phyloP scores from a whole-genome alignment of 2,888 invertebrate species.

The Tortrix viridana region DNA sequence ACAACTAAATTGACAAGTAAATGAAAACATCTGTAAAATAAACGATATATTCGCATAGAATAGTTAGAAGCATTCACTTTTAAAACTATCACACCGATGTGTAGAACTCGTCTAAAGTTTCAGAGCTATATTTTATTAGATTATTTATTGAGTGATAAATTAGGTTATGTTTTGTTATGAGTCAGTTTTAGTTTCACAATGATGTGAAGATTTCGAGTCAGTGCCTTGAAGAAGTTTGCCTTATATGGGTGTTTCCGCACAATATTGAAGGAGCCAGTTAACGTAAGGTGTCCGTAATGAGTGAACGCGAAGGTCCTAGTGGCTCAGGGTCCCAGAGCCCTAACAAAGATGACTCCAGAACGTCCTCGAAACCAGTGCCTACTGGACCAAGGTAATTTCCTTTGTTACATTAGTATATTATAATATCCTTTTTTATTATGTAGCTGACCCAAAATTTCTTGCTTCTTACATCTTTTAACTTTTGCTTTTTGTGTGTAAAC shows the following conservation, averaged over 20 bases:
- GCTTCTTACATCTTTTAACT: too few relatives aligned
- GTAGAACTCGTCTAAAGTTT: conserved; percentile 15
- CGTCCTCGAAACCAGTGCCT: conserved; percentile 65
- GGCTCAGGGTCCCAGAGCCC: conserved; percentile 59
- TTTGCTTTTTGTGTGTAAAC: too few relatives aligned
- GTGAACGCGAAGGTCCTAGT: conserved; percentile 68
- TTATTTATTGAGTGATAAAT: conserved; percentile 54
- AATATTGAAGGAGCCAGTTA: conserved; percentile 51
- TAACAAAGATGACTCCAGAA: conserved; percentile 57
- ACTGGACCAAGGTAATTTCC: conserved; percentile 63
- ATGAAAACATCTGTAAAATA: conserved; percentile 59
- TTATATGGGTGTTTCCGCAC: conserved; percentile 16
- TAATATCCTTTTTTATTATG: conserved; percentile 18
- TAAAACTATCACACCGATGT: conserved; percentile 24
- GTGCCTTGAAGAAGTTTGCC: conserved; percentile 58
- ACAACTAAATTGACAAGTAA: conserved; percentile 76
- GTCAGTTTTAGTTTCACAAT: conserved; percentile 58
- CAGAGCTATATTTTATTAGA: conserved; percentile 7
- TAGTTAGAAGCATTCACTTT: conserved; percentile 22
- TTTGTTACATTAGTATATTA: not conserved
- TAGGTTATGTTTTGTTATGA: conserved; percentile 71
- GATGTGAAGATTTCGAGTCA: conserved; percentile 63
- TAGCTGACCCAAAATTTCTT: not conserved
- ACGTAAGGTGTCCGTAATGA: conserved; percentile 58
- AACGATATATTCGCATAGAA: conserved; percentile 40